Evolutionary conservation across 2,888 invertebrate species (phyloP).

Genomic region (Cloeon dipterum): DNA sequence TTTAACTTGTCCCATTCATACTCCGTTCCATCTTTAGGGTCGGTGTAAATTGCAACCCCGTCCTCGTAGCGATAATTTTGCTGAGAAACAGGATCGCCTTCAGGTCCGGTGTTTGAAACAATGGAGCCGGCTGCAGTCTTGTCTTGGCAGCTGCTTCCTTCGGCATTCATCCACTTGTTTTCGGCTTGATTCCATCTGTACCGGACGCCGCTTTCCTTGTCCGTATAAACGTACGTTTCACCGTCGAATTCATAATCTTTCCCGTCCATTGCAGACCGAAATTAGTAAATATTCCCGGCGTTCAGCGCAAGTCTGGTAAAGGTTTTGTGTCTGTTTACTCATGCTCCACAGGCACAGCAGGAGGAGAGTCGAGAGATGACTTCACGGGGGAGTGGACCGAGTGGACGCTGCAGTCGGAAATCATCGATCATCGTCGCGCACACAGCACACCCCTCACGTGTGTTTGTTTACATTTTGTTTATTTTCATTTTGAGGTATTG

Average conservation of each 20-base stretch:
- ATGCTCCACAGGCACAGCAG: no score
- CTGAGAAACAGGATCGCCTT: conserved; percentile 12
- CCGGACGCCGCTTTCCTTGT: conserved; percentile 13
- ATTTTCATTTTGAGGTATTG: no score
- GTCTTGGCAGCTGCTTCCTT: conserved; percentile 14
- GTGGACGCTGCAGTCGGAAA: no score
- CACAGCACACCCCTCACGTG: no score
- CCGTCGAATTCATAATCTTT: conserved; percentile 13
- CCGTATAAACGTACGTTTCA: conserved; percentile 12
- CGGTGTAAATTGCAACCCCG: conserved; percentile 57
- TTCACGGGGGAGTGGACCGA: no score
- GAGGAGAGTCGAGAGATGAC: no score
- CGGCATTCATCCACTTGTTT: conserved; percentile 28
- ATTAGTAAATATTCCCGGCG: no score
- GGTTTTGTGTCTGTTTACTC: no score
- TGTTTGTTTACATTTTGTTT: no score
- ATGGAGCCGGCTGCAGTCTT: conserved; percentile 12
- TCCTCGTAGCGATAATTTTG: conserved; percentile 44
- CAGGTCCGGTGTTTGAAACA: conserved; percentile 9
- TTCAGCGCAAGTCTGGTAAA: no score
- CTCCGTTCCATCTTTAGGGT: conserved; percentile 60
- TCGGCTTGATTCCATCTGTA: conserved; percentile 34
- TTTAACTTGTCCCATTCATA: conserved; percentile 82
- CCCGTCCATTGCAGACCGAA: conserved; percentile 1
- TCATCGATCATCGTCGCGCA: no score